These are phyloP conservation scores for Cosmia trapezina DNA, from an alignment of 2,888 invertebrate species.

Conservation along the genomic window DNA sequence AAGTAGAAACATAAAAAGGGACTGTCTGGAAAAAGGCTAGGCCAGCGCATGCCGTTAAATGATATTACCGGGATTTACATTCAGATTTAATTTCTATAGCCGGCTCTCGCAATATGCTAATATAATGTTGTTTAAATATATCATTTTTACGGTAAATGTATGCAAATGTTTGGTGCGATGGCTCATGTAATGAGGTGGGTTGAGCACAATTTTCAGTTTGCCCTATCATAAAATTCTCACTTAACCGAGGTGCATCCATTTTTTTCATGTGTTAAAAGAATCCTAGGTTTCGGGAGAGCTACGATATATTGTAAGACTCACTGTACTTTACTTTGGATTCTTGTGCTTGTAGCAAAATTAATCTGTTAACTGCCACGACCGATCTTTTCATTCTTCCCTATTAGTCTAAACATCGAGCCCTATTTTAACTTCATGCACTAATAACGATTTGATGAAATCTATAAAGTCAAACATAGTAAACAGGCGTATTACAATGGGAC, in stretches of 20 bases:
- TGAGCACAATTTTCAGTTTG: constrained; percentile 24
- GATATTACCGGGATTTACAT: constrained; percentile 71
- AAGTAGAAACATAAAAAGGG: constrained; percentile 67
- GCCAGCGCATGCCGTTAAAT: constrained; percentile 59
- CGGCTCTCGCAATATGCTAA: constrained; percentile 64
- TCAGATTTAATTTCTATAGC: constrained; percentile 69
- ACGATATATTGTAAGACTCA: background rate
- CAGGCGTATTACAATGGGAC: background rate
- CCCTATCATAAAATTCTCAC: background rate
- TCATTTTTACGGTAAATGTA: constrained; percentile 56
- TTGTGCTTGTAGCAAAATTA: background rate
- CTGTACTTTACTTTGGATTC: background rate
- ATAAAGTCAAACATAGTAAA: background rate
- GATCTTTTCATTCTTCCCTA: background rate
- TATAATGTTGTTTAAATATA: constrained; percentile 54
- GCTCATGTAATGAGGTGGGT: constrained; percentile 14
- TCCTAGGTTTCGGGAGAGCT: background rate
- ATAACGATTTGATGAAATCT: background rate
- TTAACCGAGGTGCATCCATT: background rate
- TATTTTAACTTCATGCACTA: background rate
- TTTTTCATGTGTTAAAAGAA: background rate
- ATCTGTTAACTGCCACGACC: background rate
- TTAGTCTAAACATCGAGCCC: background rate
- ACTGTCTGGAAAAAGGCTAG: constrained; percentile 58
- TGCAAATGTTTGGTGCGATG: constrained; percentile 48